phyloP scores from a whole-genome alignment of 2,888 invertebrate species.

The Zhengitettix transpicula region DNA sequence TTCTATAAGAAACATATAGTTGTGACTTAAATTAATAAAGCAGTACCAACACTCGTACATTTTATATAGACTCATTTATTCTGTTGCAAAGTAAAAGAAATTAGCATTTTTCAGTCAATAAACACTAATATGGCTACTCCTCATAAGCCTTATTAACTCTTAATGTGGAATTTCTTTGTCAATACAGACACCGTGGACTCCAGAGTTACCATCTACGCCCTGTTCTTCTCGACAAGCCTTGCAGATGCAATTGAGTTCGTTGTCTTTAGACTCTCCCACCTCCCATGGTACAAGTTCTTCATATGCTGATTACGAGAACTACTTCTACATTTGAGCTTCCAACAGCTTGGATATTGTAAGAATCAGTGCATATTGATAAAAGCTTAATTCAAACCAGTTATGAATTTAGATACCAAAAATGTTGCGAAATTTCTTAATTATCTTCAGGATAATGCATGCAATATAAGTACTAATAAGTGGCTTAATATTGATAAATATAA shows the following conservation, averaged over 20 bases:
- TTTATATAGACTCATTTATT: no score
- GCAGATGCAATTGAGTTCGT: conserved; percentile 23
- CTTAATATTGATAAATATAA: no score
- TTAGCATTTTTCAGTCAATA: background rate
- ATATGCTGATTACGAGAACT: conserved; percentile 47
- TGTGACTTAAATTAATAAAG: background rate
- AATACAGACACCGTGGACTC: conserved; percentile 39
- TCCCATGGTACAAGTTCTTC: conserved; percentile 21
- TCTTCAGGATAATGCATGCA: no score
- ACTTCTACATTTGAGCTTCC: conserved; percentile 37
- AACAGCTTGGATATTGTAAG: no score
- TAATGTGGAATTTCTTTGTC: background rate
- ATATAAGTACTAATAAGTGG: no score
- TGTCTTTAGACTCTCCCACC: conserved; percentile 1
- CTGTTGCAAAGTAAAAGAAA: background rate
- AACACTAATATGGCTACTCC: no score
- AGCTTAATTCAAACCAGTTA: no score
- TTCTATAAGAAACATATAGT: background rate
- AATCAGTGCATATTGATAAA: no score
- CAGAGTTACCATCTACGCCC: conserved; percentile 30
- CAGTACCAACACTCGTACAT: background rate
- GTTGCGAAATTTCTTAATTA: no score
- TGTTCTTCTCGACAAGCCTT: conserved; percentile 25
- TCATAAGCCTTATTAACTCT: no score
- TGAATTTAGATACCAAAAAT: no score